Base-by-base conservation (phyloP, 2,797 vertebrate genomes). In the Eupleurogrammus muticus region DNA sequence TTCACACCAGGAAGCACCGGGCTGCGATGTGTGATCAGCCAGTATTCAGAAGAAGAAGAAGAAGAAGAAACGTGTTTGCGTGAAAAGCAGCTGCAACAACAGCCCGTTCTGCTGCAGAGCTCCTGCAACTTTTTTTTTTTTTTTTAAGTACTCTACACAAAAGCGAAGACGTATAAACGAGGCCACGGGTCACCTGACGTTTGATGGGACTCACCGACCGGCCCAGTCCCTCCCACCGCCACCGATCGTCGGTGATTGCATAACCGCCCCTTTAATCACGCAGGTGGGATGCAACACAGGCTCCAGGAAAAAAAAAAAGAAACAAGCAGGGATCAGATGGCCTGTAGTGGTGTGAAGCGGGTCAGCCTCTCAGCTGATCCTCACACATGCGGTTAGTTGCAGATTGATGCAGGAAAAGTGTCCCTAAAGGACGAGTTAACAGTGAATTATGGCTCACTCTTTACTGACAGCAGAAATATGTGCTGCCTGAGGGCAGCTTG, bases 401-500 rank as follows among this genome's bases (percentile, higher is more conserved):
- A 42, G 60, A 32, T 32, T 46, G 20, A 38, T 19, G 11, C 55
- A 21, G 24, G n/a, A 19, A 63, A 60, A 57, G 71, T 35, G 50
- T 52, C 40, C 55, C 46, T 10, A 11, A 42, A 55, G 23, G 50
- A 70, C 13, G 38, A 68, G 50, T 76, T 47, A 51, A 64, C 47
- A 1, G 20, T 60, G 38, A 44, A 32, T 63, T 58, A 44, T 66
- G 6, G 47, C 58, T 57, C 54, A 44, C 38, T 61, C 6, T 3
- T 28, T 59, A 42, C 64, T 79, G 73, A 72, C 58, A 79, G 62
- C 44, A 52, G 57, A 47, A 72, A 72, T 63, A 72, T 63, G 42
- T 57, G 46, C 35, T 42, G 65, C 80, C 75, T 42, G 21, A 66
- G 72, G 71, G 19, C 57, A 66, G 46, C 21, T 69, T 74, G n/a